Evolutionary conservation across 30 jellyfish, hydroid and myxozoan genomes (phyloP), one percentile per base, ranked within the genome.

Genomic region (Phacellophora camtschatica): DNA sequence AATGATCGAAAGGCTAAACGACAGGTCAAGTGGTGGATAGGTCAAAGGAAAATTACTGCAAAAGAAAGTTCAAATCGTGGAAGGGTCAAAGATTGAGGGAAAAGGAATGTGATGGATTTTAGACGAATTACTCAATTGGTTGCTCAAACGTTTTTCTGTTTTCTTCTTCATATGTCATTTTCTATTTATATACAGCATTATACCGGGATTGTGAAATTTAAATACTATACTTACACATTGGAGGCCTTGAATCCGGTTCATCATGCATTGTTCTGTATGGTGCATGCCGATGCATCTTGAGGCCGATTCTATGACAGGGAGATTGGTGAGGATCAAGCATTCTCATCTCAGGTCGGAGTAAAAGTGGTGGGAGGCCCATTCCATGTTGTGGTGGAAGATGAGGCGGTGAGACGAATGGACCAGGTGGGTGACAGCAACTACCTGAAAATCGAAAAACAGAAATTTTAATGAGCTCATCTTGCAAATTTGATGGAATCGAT

Each of bases 381-480:
- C 82, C 68, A 10, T 67, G 90, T 24, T 74, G 88, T 5, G 82
- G 82, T 25, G 86, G 82, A 4, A 66, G 63, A 74, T 51, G 87
- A 32, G 71, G 30, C 12, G 96, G 96, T 24, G 83, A 82, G 43
- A 66, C 68, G 62, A 28, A 75, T 34, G 65, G 85, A 3, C 90
- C 88, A 8, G 83, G 68, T 23, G 96, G 96, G 31, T 85, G 90
- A 42, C 96, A 85, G 76, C 96, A 85, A 10, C 88, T 69, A 54
- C 96, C 96, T 85, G 96, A 6, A 50, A 54, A n/a, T n/a, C n/a
- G n/a, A n/a, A n/a, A n/a, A n/a, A n/a, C n/a, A n/a, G n/a, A n/a
- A n/a, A n/a, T n/a, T n/a, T n/a, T n/a, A n/a, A n/a, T n/a, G n/a
- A n/a, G n/a, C n/a, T n/a, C n/a, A n/a, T n/a, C n/a, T n/a, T n/a